Conservation (phyloP, 2,113 vertebrate species). For the Theristicus caerulescens region DNA sequence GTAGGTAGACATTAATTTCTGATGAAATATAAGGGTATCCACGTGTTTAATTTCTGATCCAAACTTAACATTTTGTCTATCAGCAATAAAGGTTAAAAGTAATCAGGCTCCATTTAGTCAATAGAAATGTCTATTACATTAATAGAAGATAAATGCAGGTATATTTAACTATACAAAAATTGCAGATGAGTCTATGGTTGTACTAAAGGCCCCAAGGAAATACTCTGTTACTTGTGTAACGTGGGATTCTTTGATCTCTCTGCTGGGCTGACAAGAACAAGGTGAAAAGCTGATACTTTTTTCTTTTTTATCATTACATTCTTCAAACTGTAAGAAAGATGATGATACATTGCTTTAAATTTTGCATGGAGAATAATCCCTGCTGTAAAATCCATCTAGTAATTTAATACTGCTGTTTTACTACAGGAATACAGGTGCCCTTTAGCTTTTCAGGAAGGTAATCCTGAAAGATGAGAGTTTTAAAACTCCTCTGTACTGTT, state of each 20-base stretch:
- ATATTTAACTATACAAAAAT: not conserved
- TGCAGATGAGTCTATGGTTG: no score
- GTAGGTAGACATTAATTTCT: not conserved
- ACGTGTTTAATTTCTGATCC: not conserved
- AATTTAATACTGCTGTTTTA: not conserved
- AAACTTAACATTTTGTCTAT: not conserved
- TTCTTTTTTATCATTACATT: not conserved
- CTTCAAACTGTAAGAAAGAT: not conserved
- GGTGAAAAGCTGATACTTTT: not conserved
- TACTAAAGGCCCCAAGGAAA: not conserved
- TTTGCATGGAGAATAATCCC: not conserved
- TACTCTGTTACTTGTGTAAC: not conserved
- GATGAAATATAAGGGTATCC: not conserved
- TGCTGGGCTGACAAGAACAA: not conserved
- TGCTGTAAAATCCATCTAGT: not conserved
- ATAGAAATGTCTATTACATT: not conserved
- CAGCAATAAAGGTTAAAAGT: not conserved
- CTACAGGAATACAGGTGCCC: not conserved
- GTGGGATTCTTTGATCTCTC: not conserved
- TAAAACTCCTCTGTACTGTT: not conserved
- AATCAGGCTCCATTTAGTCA: not conserved
- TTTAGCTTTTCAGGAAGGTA: not conserved
- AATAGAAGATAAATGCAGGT: not conserved
- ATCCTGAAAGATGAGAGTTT: not conserved
- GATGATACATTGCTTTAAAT: not conserved